Base-by-base conservation (phyloP, 2,888 invertebrate species). In the Ophonus ardosiacus region DNA sequence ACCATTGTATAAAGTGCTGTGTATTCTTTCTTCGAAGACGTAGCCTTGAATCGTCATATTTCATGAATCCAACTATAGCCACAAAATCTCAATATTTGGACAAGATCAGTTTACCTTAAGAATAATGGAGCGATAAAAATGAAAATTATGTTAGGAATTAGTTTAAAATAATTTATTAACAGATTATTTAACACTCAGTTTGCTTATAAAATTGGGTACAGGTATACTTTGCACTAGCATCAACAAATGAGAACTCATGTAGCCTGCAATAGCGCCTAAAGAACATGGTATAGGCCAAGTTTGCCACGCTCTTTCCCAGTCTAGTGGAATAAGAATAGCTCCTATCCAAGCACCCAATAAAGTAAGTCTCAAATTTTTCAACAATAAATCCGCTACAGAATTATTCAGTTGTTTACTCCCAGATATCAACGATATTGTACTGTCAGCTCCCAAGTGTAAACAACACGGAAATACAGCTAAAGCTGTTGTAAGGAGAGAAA, bases 231-330 rank as follows among this genome's bases (percentile, higher is more conserved):
- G 56, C 0, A 78, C 24, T 24, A 78, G 56, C 6, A 92, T 92
- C 61, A 93, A 86, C 18, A 94, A 92, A 90, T 94, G 93, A 0
- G 93, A 93, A 10, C 93, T 86, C 3, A 93, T 90, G 88, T 93
- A 94, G 5, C 95, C 96, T 76, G 93, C 89, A 0, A 96, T 89
- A 0, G 95, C 94, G n/a, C 96, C 96, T 0, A 94, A 91, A 86
- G 94, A 93, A 88, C 95, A 96, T 0, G 96, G 94, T 87, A 95
- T 94, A 0, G 96, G 96, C 96, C 96, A 96, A 85, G 91, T 94
- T 92, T 98, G 98, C 97, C 97, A 98, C 0, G 96, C 96, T 74
- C 95, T 93, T 90, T 97, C 96, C 98, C 98, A 98, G 90, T 98
- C 98, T 43, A 98, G 91, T 0, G 98, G 98, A 87, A 98, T 96